Percentiles rank a stretch among this genome's conserved stretches.
These are phyloP conservation scores for Orthonevra nobilis DNA, from an alignment of 2,888 invertebrate species.

Conservation along the genomic window DNA sequence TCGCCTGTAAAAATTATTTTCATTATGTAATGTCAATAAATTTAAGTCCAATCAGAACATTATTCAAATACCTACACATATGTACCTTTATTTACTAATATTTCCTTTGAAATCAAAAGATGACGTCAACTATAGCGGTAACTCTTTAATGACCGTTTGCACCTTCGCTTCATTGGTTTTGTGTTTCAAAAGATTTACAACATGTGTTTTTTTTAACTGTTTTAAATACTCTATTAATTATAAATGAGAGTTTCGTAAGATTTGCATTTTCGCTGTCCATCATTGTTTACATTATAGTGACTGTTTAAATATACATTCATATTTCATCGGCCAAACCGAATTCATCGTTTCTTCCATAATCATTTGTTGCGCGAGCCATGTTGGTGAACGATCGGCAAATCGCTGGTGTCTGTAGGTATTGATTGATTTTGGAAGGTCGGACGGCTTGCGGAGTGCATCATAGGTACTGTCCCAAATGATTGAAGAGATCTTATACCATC, in stretches of 20 bases:
- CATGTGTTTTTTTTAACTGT: too few species aligned
- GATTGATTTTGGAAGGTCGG: slow-evolving; percentile 3
- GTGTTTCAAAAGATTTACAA: too few species aligned
- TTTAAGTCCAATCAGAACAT: too few species aligned
- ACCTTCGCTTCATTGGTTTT: too few species aligned
- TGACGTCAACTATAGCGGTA: too few species aligned
- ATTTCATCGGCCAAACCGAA: slow-evolving; percentile 12
- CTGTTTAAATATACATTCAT: slow-evolving; percentile 17
- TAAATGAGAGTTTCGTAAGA: slow-evolving; percentile 28
- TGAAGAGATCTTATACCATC: slow-evolving; percentile 19
- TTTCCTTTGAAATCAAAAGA: too few species aligned
- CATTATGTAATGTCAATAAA: too few species aligned
- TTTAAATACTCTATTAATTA: slow-evolving; percentile 4
- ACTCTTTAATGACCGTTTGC: too few species aligned
- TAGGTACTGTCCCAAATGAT: slow-evolving; percentile 26
- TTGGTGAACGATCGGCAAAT: slow-evolving; percentile 19
- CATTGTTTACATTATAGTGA: slow-evolving; percentile 22
- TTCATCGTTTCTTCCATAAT: slow-evolving; percentile 16
- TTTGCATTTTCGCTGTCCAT: slow-evolving; percentile 36
- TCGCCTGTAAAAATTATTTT: too few species aligned
- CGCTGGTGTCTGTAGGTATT: slow-evolving; percentile 16
- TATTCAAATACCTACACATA: too few species aligned
- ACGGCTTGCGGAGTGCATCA: neutral
- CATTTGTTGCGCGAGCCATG: slow-evolving; percentile 22
- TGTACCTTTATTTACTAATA: too few species aligned